Conservation (phyloP, 2,888 invertebrate species). For the Aethes cnicana region DNA sequence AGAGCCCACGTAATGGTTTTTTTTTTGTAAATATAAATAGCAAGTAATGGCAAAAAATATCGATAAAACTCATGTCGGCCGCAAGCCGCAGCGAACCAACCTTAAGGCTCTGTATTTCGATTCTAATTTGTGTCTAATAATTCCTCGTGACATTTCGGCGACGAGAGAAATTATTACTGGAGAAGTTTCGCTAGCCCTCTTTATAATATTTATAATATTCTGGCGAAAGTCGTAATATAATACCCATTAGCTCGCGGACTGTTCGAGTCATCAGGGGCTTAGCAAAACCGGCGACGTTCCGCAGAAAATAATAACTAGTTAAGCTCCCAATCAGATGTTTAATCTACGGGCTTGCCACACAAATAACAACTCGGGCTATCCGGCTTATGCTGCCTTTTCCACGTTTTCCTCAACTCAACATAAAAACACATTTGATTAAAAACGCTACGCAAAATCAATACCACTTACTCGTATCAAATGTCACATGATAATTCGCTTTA, state of each 20-base stretch:
- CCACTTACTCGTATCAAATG: background rate
- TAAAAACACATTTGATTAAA: slow-evolving; percentile 2
- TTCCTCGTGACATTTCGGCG: slow-evolving; percentile 9
- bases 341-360: slow-evolving; percentile 45
- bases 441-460: slow-evolving; percentile 4
- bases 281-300: slow-evolving; percentile 33
- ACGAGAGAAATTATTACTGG: slow-evolving; percentile 1
- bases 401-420: slow-evolving; percentile 14
- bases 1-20: too few species aligned
- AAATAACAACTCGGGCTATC: slow-evolving; percentile 40
- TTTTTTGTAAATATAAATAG: too few species aligned
- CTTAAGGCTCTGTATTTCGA: background rate
- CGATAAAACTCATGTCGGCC: too few species aligned
- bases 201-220: background rate
- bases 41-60: too few species aligned
- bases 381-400: slow-evolving; percentile 30
- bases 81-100: too few species aligned
- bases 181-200: background rate
- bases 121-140: slow-evolving; percentile 10
- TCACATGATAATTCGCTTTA: too few species aligned
- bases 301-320: slow-evolving; percentile 51
- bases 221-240: slow-evolving; percentile 36
- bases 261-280: slow-evolving; percentile 38
- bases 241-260: slow-evolving; percentile 43
- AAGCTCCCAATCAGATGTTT: slow-evolving; percentile 61